Conservation (phyloP, 2,888 invertebrate species). For the Lasioglossum leucozonium region DNA sequence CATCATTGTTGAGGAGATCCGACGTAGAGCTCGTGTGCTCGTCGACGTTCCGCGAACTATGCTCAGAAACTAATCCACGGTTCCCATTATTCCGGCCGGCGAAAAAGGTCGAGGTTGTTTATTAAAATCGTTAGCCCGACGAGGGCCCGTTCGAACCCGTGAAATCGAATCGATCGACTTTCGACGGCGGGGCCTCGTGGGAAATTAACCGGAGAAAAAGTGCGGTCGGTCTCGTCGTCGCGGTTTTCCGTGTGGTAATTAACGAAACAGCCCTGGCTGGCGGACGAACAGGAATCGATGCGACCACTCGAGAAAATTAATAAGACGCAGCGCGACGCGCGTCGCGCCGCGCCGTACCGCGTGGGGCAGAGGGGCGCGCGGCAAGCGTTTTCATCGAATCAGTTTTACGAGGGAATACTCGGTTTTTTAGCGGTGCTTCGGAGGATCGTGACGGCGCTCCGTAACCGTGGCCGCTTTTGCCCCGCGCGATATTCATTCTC, state of each 20-base stretch:
- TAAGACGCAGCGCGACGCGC: neutral
- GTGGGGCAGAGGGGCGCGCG: neutral
- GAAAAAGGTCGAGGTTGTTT: neutral
- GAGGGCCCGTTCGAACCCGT: neutral
- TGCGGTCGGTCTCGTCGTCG: neutral
- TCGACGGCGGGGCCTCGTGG: slow-evolving; percentile 34
- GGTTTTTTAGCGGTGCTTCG: slow-evolving; percentile 31
- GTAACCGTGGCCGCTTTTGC: neutral
- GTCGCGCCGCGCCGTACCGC: neutral
- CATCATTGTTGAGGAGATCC: too few species aligned
- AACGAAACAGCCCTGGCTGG: slow-evolving; percentile 12
- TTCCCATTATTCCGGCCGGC: neutral
- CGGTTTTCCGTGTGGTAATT: slow-evolving; percentile 20
- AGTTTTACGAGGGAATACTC: slow-evolving; percentile 30
- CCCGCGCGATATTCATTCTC: slow-evolving; percentile 24
- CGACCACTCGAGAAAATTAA: slow-evolving; percentile 34
- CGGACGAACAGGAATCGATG: slow-evolving; percentile 15
- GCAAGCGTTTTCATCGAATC: slow-evolving; percentile 29
- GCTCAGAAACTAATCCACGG: neutral
- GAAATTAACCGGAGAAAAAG: slow-evolving; percentile 41
- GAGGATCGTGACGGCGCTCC: slow-evolving; percentile 30
- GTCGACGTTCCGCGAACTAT: neutral
- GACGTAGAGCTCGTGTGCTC: too few species aligned
- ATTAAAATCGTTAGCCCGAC: slow-evolving; percentile 2
- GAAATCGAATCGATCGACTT: slow-evolving; percentile 36